Percentiles rank a stretch among this genome's conserved stretches.
phyloP scores from a whole-genome alignment of 2,113 vertebrate species.

The Pseudonaja textilis region DNA sequence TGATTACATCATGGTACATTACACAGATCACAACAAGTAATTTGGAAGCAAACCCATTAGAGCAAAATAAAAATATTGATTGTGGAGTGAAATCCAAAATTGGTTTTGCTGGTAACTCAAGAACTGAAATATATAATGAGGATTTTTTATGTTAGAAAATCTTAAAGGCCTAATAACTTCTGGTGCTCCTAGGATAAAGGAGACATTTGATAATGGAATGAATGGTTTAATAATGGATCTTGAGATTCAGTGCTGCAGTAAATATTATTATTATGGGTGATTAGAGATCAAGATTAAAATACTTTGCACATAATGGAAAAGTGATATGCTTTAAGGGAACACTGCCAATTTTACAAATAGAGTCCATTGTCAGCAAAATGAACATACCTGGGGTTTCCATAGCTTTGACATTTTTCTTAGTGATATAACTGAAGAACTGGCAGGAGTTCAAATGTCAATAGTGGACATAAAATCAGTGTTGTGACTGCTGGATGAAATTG shows the following conservation, averaged over 20 bases:
- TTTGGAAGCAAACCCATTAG: conserved; percentile 42
- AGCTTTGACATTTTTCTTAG: conserved; percentile 10
- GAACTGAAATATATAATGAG: conserved; percentile 38
- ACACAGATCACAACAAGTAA: conserved; percentile 39
- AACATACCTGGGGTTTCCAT: background rate
- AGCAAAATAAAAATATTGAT: conserved; percentile 57
- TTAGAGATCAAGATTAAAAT: conserved; percentile 43
- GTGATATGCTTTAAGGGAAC: conserved; percentile 30
- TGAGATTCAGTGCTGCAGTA: conserved; percentile 18
- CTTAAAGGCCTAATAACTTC: background rate
- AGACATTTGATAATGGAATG: conserved; percentile 10
- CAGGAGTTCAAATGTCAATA: background rate
- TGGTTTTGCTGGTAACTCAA: conserved; percentile 30
- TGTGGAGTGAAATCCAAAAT: conserved; percentile 44
- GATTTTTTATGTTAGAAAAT: conserved; percentile 30
- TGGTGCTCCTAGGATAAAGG: conserved; percentile 7
- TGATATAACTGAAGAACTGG: background rate
- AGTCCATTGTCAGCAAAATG: conserved; percentile 24
- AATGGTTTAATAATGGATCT: conserved; percentile 14
- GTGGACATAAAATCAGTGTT: background rate
- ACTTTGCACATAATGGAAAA: conserved; percentile 28
- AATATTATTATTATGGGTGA: conserved; percentile 33
- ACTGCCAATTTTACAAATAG: conserved; percentile 32
- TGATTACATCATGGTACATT: conserved; percentile 38
- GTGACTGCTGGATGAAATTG: background rate